A percentile compares a stretch with the other conserved stretches of the same genome.
Evolutionary conservation across 2,888 invertebrate genomes (phyloP).

Genomic region (Drosophila algonquin): DNA sequence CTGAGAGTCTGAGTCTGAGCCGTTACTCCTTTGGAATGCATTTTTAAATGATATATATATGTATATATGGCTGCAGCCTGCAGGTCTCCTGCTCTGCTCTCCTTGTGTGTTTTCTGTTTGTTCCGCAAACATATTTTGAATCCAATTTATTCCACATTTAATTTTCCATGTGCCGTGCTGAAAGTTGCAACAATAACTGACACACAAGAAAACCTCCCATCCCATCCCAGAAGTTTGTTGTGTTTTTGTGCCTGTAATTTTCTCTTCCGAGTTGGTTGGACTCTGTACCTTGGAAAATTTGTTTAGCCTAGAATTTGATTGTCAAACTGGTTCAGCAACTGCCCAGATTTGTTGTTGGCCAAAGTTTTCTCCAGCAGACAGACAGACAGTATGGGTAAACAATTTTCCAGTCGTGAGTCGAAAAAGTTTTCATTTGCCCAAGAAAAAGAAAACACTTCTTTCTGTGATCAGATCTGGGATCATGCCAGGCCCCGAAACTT

Average conservation of each 20-base stretch:
- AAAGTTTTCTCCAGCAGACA: constrained; percentile 28
- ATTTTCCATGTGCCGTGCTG: constrained; percentile 40
- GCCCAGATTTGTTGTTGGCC: constrained; percentile 40
- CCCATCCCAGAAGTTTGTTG: constrained; percentile 24
- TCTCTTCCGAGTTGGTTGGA: constrained; percentile 11
- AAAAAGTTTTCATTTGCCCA: constrained; percentile 33
- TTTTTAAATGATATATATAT: constrained; percentile 23
- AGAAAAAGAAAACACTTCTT: constrained; percentile 35
- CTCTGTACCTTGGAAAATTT: constrained; percentile 19
- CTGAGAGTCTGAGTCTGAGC: too few species aligned
- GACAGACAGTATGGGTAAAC: constrained; percentile 27
- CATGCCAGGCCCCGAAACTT: constrained; percentile 21
- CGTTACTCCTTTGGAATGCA: constrained; percentile 22
- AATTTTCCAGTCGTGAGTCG: constrained; percentile 31
- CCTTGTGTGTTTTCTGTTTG: constrained; percentile 8
- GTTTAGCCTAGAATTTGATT: constrained; percentile 39
- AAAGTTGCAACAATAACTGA: constrained; percentile 34
- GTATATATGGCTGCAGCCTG: background rate
- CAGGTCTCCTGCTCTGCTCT: background rate
- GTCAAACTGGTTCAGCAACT: constrained; percentile 38
- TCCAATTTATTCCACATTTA: constrained; percentile 57
- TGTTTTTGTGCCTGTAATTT: constrained; percentile 39
- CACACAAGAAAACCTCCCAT: background rate
- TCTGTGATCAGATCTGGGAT: constrained; percentile 33
- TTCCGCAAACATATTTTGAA: constrained; percentile 30